Base-by-base conservation (phyloP, 2,888 invertebrate species). In the Apamea epomidion region DNA sequence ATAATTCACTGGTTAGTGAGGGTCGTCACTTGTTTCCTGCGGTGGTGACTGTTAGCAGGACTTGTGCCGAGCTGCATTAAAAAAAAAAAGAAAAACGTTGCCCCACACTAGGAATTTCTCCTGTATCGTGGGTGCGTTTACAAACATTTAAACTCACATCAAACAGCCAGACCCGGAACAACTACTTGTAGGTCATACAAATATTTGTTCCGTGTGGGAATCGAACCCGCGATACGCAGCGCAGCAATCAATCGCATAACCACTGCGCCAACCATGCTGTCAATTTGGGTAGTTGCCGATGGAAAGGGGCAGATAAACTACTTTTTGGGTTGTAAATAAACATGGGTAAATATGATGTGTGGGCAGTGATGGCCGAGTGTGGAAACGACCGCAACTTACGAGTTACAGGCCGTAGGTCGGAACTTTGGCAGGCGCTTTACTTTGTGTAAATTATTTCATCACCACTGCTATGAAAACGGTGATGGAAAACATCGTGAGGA, bases 1-100 rank as follows among this genome's bases (percentile, higher is more conserved):
- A 83, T 84, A 83, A 89, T 85, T 81, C 65, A 87, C 74, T 76
- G 82, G 73, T 71, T 79, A 84, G 74, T 69, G 16, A 65, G 74
- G 73, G 62, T 72, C 76, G 76, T 83, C 72, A 82, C 73, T 81
- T 80, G 62, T 67, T 76, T 79, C 14, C 62, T 74, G 74, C 12
- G 51, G 64, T 48, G n/a, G 64, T 74, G 29, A 74, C 21, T 78
- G 72, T 78, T 65, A 65, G 29, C 37, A 67, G 32, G 32, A 32
- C 32, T 2, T 32, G 32, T 32, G 54, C 54, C 0, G 42, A 62
- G 16, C 42, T 70, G 37, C 45, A 14, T n/a, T 42, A 32, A 32
- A 45, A 8, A 8, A 45, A 45, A 45, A 45, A 45, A 45, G 1
- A 45, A 45, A 10, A 45, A 10, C 45, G 12, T 45, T 45, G 10